phyloP scores from a whole-genome alignment of 2,797 vertebrate genomes.

The Eurystomus glaucurus region DNA sequence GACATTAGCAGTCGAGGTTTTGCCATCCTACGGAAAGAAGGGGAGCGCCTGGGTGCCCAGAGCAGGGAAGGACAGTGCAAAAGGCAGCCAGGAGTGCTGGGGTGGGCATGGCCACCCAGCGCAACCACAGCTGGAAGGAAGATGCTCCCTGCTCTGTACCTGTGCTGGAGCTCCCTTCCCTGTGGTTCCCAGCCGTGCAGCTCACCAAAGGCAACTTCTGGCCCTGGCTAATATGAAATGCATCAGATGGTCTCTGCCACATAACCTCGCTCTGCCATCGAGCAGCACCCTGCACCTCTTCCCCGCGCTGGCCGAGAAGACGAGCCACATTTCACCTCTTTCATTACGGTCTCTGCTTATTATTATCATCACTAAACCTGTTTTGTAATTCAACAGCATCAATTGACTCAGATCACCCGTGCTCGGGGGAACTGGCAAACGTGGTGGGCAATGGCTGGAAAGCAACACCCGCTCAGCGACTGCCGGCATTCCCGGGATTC shows the following conservation, averaged over 20 bases:
- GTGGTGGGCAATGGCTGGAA: accelerated
- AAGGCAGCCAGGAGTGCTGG: background rate
- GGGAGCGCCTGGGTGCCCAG: accelerated
- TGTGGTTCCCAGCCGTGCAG: accelerated
- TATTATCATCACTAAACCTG: background rate
- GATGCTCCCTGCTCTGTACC: background rate
- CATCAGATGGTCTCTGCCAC: background rate
- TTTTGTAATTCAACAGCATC: background rate
- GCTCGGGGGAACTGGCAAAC: background rate
- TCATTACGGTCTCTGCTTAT: background rate
- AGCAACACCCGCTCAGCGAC: accelerated
- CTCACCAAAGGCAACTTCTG: background rate
- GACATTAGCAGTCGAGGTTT: background rate
- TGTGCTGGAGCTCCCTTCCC: background rate
- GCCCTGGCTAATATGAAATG: accelerated
- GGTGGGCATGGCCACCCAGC: background rate
- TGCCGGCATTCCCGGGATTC: accelerated
- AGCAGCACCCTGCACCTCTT: accelerated
- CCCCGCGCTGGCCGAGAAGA: background rate
- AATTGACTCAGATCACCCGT: background rate
- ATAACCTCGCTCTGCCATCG: accelerated
- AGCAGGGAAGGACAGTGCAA: background rate
- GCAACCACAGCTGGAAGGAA: background rate
- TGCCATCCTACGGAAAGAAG: background rate
- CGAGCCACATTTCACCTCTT: background rate